Evolutionary conservation across 2,888 invertebrate genomes (phyloP).

Genomic region (Epicampocera succincta): DNA sequence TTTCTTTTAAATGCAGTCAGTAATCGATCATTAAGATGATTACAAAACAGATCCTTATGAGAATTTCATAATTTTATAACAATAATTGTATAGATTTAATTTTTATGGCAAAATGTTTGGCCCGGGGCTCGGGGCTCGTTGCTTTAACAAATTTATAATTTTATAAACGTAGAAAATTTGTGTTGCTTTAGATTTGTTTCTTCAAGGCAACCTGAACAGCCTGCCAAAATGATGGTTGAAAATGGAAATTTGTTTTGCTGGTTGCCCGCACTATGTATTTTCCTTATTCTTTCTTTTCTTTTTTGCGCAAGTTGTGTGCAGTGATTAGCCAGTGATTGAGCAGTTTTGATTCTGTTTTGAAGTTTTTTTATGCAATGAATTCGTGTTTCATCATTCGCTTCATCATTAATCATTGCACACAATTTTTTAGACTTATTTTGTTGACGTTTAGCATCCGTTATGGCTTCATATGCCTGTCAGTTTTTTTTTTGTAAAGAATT

Average conservation of each 20-base stretch:
- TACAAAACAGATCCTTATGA: slow-evolving; percentile 71
- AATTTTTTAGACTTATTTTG: slow-evolving; percentile 32
- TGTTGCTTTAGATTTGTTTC: slow-evolving; percentile 43
- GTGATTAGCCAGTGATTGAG: slow-evolving; percentile 76
- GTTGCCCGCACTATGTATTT: slow-evolving; percentile 56
- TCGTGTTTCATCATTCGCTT: slow-evolving; percentile 6
- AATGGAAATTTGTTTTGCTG: slow-evolving; percentile 62
- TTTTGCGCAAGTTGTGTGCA: slow-evolving; percentile 5
- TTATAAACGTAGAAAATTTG: slow-evolving; percentile 39
- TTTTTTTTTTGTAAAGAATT: slow-evolving; percentile 16
- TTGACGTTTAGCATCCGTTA: slow-evolving; percentile 72
- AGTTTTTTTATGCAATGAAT: slow-evolving; percentile 32
- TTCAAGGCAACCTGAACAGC: slow-evolving; percentile 8
- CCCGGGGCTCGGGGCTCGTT: slow-evolving; percentile 45
- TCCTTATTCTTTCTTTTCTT: slow-evolving; percentile 17
- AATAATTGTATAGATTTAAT: slow-evolving; percentile 63
- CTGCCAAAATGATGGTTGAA: slow-evolving; percentile 26
- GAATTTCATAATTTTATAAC: slow-evolving; percentile 77
- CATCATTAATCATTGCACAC: slow-evolving; percentile 38
- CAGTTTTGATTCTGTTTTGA: slow-evolving; percentile 70
- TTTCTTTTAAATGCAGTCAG: neutral
- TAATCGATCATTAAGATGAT: slow-evolving; percentile 59
- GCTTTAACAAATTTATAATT: neutral
- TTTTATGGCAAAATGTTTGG: slow-evolving; percentile 10
- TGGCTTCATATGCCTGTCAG: slow-evolving; percentile 66